Evolutionary conservation across 2,797 vertebrate genomes (phyloP).

Genomic region (Onychomys arenicola): DNA sequence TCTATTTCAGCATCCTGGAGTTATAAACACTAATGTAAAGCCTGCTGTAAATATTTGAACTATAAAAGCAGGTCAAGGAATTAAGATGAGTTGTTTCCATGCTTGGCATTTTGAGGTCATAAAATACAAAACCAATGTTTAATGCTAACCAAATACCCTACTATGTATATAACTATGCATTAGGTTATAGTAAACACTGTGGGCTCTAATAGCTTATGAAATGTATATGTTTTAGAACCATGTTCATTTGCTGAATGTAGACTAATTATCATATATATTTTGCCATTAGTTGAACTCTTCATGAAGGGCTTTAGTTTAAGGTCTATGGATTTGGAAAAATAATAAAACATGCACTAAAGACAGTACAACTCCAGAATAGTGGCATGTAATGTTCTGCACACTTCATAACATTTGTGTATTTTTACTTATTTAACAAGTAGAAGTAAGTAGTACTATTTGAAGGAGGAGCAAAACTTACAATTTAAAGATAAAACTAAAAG

Average conservation of each 20-base stretch:
- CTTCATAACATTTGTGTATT: neutral
- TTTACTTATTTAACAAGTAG: neutral
- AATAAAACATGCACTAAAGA: slow-evolving; percentile 6
- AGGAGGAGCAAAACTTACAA: neutral
- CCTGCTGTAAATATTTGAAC: slow-evolving; percentile 82
- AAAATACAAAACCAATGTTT: slow-evolving; percentile 66
- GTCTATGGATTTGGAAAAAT: neutral
- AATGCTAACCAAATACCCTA: slow-evolving; percentile 68
- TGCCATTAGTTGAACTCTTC: slow-evolving; percentile 28
- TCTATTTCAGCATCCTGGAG: slow-evolving; percentile 52
- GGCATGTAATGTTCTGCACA: neutral
- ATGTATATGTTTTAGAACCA: slow-evolving; percentile 42
- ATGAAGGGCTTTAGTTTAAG: slow-evolving; percentile 38
- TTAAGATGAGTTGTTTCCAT: slow-evolving; percentile 58
- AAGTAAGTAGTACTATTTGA: neutral
- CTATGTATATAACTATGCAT: slow-evolving; percentile 70
- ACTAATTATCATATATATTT: slow-evolving; percentile 60
- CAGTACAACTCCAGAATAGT: neutral
- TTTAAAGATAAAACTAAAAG: slow-evolving; percentile 14
- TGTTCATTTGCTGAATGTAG: slow-evolving; percentile 33
- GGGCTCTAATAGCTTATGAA: slow-evolving; percentile 42
- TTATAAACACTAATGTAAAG: slow-evolving; percentile 79
- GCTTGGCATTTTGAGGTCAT: slow-evolving; percentile 74
- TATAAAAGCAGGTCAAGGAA: slow-evolving; percentile 60
- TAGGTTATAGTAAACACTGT: slow-evolving; percentile 61